A percentile compares a stretch with the other conserved stretches of the same genome.
phyloP scores from a whole-genome alignment of 2,888 invertebrate species.

The Tinea trinotella region DNA sequence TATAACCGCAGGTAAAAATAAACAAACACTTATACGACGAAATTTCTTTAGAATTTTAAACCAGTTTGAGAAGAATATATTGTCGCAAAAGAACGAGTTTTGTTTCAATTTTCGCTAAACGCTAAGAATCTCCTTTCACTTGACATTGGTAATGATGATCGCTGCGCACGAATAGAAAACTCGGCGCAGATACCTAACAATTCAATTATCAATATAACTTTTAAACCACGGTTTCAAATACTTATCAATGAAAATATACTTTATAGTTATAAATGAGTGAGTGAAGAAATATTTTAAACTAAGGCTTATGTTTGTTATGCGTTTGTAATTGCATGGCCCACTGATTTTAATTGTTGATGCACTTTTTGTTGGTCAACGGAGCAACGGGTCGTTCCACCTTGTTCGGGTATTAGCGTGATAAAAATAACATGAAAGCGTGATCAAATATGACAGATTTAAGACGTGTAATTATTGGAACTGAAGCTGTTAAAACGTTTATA shows the following conservation, averaged over 20 bases:
- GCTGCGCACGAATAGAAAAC: constrained; percentile 11
- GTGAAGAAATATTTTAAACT: not conserved
- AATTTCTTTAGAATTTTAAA: not conserved
- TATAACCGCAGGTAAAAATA: not conserved
- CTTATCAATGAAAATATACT: not conserved
- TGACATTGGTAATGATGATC: constrained; percentile 31
- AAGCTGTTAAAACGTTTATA: not conserved
- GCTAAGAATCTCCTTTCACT: constrained; percentile 27
- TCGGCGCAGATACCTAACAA: not conserved
- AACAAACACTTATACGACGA: not conserved
- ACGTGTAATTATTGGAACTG: not conserved
- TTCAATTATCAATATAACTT: not conserved
- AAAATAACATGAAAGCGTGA: constrained; percentile 7
- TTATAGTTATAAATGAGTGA: not conserved
- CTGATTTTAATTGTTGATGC: constrained; percentile 19
- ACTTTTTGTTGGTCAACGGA: constrained; percentile 29
- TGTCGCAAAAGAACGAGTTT: not conserved
- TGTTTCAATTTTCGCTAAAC: not conserved
- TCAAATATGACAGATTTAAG: not conserved
- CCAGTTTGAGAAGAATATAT: not conserved
- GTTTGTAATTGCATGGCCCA: constrained; percentile 8
- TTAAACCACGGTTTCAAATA: not conserved
- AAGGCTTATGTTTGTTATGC: not conserved
- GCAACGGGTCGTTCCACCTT: constrained; percentile 18
- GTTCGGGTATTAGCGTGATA: not conserved